phyloP scores from a whole-genome alignment of 2,113 vertebrate genomes.

The Diglossa brunneiventris region DNA sequence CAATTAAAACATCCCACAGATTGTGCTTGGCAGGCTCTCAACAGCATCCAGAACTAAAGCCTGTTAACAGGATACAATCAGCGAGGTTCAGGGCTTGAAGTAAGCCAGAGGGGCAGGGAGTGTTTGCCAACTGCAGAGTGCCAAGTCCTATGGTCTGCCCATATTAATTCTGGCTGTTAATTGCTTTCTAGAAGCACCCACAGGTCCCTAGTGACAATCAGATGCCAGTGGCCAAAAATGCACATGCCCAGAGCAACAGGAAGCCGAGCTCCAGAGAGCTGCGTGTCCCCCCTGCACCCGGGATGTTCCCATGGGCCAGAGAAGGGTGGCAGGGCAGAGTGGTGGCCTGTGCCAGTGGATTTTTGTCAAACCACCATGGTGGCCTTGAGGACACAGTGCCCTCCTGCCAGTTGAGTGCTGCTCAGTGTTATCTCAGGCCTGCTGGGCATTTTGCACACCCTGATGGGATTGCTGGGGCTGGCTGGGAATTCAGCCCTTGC shows the following conservation, averaged over 20 bases:
- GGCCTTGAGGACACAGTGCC: not conserved
- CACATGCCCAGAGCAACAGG: not conserved
- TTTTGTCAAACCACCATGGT: not conserved
- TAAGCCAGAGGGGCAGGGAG: slow-evolving; percentile 10
- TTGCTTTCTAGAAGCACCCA: slow-evolving; percentile 27
- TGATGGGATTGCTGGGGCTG: not conserved
- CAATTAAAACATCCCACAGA: slow-evolving; percentile 39
- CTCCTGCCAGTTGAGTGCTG: fast-evolving
- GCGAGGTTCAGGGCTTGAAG: not conserved
- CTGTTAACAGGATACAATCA: slow-evolving; percentile 17
- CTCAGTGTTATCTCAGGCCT: not conserved
- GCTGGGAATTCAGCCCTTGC: not conserved
- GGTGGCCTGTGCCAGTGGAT: not conserved
- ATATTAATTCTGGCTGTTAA: slow-evolving; percentile 30
- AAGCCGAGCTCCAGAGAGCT: not conserved
- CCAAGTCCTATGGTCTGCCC: slow-evolving; percentile 15
- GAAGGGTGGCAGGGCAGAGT: not conserved
- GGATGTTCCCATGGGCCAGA: not conserved
- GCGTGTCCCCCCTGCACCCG: fast-evolving
- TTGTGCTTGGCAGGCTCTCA: slow-evolving; percentile 26
- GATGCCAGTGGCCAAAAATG: not conserved
- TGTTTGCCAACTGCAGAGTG: not conserved
- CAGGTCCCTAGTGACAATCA: not conserved
- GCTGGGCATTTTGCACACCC: fast-evolving
- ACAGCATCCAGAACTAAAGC: not conserved